Evolutionary conservation across 2,797 vertebrate genomes (phyloP).

Genomic region (Alfaro cultratus): DNA sequence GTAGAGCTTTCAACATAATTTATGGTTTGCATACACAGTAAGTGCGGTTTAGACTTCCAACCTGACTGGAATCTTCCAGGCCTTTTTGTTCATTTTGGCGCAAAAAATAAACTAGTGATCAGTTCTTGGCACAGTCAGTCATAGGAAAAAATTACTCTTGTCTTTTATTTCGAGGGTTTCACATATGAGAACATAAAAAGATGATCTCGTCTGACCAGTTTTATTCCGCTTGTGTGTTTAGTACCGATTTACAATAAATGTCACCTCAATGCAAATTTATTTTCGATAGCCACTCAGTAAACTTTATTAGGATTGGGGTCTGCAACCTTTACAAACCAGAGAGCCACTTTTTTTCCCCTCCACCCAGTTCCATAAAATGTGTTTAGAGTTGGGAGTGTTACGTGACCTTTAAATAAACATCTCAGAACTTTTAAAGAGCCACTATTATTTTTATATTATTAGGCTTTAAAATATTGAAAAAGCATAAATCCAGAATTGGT

Average conservation of each 20-base stretch:
- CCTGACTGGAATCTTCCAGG: too few relatives aligned
- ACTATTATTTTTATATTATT: background rate
- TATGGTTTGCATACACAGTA: conserved; percentile 4
- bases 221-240: background rate
- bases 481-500: background rate
- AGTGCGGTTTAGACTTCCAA: background rate
- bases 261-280: background rate
- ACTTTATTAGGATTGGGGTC: background rate
- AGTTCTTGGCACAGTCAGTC: background rate
- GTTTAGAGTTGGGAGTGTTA: background rate
- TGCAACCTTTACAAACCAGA: background rate
- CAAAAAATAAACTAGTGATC: background rate
- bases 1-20: conserved; percentile 8
- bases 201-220: background rate
- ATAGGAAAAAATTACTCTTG: background rate
- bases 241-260: background rate
- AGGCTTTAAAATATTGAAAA: background rate
- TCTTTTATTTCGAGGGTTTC: background rate
- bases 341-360: background rate
- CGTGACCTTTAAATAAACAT: background rate
- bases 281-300: background rate
- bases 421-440: background rate
- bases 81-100: background rate
- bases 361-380: background rate
- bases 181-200: background rate